Base-by-base conservation (phyloP, 1,140 invertebrate species). In the Panagrolaimus sp. region DNA sequence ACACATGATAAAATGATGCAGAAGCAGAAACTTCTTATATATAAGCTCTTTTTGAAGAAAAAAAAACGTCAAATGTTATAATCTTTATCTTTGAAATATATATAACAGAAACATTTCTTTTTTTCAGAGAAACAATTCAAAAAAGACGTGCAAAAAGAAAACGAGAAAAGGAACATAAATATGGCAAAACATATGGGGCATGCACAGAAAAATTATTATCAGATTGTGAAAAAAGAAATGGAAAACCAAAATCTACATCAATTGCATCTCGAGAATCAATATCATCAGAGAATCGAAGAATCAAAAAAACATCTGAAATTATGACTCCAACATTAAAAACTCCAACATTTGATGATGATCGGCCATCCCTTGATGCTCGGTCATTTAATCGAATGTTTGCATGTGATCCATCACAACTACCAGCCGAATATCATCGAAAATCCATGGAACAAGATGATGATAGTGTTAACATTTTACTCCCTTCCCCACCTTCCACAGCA, bases 381-480 rank as follows among this genome's bases (percentile, higher is more conserved):
- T 21, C 52, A 24, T 58, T 58, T 28, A n/a, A 26, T 24, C 52
- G 52, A 21, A 58, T 58, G 52, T 58, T 58, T 58, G 52, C 52
- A 12, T 58, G 52, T 17, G 52, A 58, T 58, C 52, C 52, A 21
- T 21, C 15, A n/a, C 28, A 21, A 58, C 21, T 58, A 28, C 52
- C 52, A 5, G 28, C 28, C 10, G 52, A 58, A 58, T 38, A 38
- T 38, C 32, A 38, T 38, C 32, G 32, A 38, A 28, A 21, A 21
- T 58, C 52, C 4, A 58, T 21, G 1, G 52, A 58, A 21, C 28
- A 26, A 12, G 52, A 21, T 21, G n/a, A 26, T 21, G 52, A 58
- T 26, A 58, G 21, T 26, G n/a, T 26, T 21, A 58, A 28, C 17
- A 21, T n/a, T 58, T 26, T 17, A 26, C 12, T 17, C 15, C 21